Conservation (phyloP, 92 coral and sea anemone genomes). For the Nematostella vectensis region DNA sequence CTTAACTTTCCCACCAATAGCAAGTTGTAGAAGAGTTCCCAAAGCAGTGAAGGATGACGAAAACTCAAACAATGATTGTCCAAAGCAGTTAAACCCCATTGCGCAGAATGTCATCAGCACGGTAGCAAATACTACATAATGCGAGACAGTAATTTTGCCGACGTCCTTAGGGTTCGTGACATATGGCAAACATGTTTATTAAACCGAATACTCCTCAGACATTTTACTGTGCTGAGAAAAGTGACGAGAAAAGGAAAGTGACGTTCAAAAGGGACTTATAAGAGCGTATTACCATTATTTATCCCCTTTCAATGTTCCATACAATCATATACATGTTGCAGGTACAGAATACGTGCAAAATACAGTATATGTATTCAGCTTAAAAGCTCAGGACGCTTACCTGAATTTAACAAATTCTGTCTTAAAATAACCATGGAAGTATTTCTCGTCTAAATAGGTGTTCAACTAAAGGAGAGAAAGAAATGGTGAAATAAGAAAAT, state of each 20-base stretch:
- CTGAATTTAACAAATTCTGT: neutral
- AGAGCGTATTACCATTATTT: no score
- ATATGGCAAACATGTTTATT: constrained; percentile 51
- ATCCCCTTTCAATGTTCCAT: no score
- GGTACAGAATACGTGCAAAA: no score
- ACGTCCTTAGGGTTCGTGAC: constrained; percentile 29
- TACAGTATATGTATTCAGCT: no score
- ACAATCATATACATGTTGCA: no score
- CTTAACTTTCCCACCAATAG: constrained; percentile 38
- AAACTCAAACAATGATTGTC: constrained; percentile 21
- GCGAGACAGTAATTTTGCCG: constrained; percentile 25
- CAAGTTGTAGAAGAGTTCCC: constrained; percentile 43
- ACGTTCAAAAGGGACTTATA: no score
- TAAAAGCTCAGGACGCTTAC: no score
- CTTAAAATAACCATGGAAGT: neutral
- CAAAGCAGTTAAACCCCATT: constrained; percentile 35
- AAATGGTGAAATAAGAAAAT: no score
- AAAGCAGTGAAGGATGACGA: constrained; percentile 40
- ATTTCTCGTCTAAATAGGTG: neutral
- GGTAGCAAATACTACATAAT: constrained; percentile 21
- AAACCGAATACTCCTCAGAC: constrained; percentile 49
- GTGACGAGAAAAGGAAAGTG: no score
- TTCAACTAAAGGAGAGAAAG: neutral
- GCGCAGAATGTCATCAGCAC: constrained; percentile 32
- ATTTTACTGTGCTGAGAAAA: no score